Conservation (phyloP, 2,113 vertebrate genomes). For the Phalacrocorax aristotelis region DNA sequence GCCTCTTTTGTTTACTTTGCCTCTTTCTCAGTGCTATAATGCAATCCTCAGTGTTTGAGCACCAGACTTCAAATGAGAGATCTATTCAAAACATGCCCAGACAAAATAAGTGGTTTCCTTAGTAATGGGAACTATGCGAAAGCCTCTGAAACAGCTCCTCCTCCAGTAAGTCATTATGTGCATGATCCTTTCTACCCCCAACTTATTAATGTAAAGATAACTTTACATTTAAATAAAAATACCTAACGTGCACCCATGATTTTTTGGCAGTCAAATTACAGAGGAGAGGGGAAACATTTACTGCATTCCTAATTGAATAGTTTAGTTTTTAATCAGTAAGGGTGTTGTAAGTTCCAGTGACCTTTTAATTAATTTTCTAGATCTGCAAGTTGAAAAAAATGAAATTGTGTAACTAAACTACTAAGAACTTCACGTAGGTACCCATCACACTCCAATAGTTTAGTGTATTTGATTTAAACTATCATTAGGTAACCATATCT, state of each 20-base stretch:
- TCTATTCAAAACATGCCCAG: constrained; percentile 76
- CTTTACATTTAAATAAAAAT: constrained; percentile 11
- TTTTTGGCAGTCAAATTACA: not conserved
- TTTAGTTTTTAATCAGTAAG: not conserved
- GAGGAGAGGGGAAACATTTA: not conserved
- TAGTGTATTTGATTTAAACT: not conserved
- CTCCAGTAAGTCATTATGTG: constrained; percentile 4
- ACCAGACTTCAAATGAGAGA: constrained; percentile 80
- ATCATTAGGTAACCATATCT: not conserved
- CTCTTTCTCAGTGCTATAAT: constrained; percentile 64
- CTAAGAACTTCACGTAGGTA: not conserved
- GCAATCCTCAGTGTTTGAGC: constrained; percentile 67
- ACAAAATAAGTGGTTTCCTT: constrained; percentile 78
- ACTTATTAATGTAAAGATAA: not conserved
- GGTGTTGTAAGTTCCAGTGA: not conserved
- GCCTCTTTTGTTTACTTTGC: constrained; percentile 49
- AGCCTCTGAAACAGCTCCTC: constrained; percentile 50
- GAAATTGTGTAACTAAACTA: not conserved
- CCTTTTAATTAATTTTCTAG: constrained; percentile 10
- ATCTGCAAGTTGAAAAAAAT: not conserved
- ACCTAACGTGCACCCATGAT: not conserved
- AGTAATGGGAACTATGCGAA: constrained; percentile 71
- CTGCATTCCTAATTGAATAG: not conserved
- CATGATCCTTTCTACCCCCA: not conserved
- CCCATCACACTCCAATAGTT: not conserved